phyloP scores from a whole-genome alignment of 2,888 invertebrate genomes.

The Noctuana brunneofusca region DNA sequence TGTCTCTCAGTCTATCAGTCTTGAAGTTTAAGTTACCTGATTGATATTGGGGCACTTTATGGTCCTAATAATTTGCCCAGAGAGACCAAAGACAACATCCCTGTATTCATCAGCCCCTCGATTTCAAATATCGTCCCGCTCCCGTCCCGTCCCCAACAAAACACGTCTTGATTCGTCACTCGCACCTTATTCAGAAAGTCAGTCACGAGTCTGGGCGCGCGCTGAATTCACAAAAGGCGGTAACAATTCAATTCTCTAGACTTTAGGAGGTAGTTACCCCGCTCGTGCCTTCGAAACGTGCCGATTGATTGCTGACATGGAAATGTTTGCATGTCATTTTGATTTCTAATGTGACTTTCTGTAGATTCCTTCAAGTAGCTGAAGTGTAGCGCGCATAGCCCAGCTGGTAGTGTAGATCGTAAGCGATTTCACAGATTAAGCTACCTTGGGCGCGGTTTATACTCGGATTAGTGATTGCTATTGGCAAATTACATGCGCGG shows the following conservation, averaged over 20 bases:
- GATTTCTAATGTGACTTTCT: slow-evolving; percentile 12
- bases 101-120: too few relatives aligned
- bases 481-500: too few relatives aligned
- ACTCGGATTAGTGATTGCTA: too few relatives aligned
- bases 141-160: slow-evolving; percentile 7
- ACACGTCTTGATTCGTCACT: slow-evolving; percentile 6
- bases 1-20: too few relatives aligned
- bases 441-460: too few relatives aligned
- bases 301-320: not conserved
- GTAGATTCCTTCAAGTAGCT: not conserved
- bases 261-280: not conserved
- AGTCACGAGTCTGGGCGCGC: slow-evolving; percentile 24
- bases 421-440: too few relatives aligned
- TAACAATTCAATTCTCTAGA: slow-evolving; percentile 18
- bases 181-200: slow-evolving; percentile 21
- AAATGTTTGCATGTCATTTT: slow-evolving; percentile 5
- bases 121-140: not conserved
- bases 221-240: slow-evolving; percentile 23
- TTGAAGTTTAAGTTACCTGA: too few relatives aligned
- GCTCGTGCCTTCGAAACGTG: slow-evolving; percentile 21
- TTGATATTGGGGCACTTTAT: too few relatives aligned
- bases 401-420: too few relatives aligned
- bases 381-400: too few relatives aligned
- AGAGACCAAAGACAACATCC: too few relatives aligned
- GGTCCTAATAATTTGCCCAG: too few relatives aligned